Percentiles rank a stretch among this genome's conserved stretches.
These are phyloP conservation scores for Staurois parvus DNA, from an alignment of 2,797 vertebrate species.

Conservation along the genomic window DNA sequence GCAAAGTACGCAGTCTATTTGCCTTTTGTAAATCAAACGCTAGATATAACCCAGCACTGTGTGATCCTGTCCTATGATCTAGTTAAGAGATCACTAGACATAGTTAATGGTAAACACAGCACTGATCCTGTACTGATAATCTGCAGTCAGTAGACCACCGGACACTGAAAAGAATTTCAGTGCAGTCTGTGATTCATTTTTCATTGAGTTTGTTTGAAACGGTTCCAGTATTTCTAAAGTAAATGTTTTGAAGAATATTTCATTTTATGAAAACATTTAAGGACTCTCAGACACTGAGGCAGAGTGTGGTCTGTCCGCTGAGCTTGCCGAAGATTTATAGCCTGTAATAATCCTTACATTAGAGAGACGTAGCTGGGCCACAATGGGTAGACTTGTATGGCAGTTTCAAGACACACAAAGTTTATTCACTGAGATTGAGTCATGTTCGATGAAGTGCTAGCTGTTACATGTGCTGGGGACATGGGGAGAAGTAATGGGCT, in stretches of 20 bases:
- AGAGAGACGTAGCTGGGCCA: conserved; percentile 53
- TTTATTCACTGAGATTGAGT: conserved; percentile 4
- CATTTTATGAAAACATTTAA: conserved; percentile 58
- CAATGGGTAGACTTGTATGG: conserved; percentile 55
- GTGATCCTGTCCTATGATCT: too few species aligned
- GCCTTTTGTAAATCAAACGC: too few species aligned
- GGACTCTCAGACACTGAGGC: conserved; percentile 36
- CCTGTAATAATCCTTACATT: conserved; percentile 54
- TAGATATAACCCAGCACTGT: too few species aligned
- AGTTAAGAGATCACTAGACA: background rate
- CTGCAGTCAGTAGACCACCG: background rate
- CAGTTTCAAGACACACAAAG: conserved; percentile 36
- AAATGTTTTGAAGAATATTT: conserved; percentile 57
- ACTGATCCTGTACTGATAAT: background rate
- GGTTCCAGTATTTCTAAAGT: conserved; percentile 43
- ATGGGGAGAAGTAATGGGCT: conserved; percentile 1
- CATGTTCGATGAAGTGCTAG: conserved; percentile 35
- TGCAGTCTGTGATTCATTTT: background rate
- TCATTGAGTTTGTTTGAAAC: conserved; percentile 26
- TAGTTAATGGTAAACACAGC: background rate
- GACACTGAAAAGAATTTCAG: conserved; percentile 5
- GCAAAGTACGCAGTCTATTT: too few species aligned
- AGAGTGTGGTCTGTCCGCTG: conserved; percentile 45
- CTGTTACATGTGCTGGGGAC: background rate
- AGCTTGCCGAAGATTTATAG: conserved; percentile 52